Conservation (phyloP, 2,113 vertebrate species). For the Australoheros scitulus region DNA sequence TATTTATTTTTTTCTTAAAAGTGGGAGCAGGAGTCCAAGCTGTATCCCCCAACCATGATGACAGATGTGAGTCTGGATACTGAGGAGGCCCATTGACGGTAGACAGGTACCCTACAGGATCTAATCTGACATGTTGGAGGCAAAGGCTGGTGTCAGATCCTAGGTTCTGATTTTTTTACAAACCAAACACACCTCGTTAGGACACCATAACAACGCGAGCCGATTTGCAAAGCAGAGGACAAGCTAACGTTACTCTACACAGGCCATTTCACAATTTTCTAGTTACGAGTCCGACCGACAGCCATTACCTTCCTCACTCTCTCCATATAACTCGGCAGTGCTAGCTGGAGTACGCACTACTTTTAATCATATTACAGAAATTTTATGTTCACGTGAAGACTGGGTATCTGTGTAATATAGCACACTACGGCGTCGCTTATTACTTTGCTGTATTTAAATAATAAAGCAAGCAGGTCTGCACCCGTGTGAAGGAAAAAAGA, state of each 20-base stretch:
- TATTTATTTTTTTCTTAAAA: not conserved
- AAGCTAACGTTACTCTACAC: constrained; percentile 27
- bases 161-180: not conserved
- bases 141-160: not conserved
- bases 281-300: constrained; percentile 73
- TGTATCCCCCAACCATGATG: constrained; percentile 35
- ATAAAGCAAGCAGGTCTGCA: constrained; percentile 47
- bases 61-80: constrained; percentile 58
- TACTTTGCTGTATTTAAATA: constrained; percentile 49
- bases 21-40: constrained; percentile 1
- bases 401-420: not conserved
- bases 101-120: constrained; percentile 50
- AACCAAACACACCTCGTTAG: not conserved
- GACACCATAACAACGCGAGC: not conserved
- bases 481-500: constrained; percentile 66
- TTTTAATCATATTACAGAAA: constrained; percentile 16
- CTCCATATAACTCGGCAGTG: constrained; percentile 44
- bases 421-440: not conserved
- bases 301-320: constrained; percentile 76
- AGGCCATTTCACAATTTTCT: constrained; percentile 76
- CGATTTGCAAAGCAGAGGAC: not conserved
- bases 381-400: not conserved
- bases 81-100: constrained; percentile 61
- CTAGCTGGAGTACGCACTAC: constrained; percentile 47
- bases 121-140: constrained; percentile 46